Base-by-base conservation (phyloP, 2,797 vertebrate species). In the Momotus momota region DNA sequence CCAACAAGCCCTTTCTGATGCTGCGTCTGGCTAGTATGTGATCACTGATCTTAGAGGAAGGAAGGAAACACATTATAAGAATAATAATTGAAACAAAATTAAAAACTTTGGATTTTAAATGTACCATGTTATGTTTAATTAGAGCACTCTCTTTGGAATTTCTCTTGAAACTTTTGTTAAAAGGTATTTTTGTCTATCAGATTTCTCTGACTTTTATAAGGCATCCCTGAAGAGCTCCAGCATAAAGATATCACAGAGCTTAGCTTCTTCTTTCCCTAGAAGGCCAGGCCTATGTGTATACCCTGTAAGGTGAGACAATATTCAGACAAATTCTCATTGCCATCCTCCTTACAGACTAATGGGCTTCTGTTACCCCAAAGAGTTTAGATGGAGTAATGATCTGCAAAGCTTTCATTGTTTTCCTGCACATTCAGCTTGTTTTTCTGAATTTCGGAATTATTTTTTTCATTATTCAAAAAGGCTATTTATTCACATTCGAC, bases 221-320 rank as follows among this genome's bases (percentile, higher is more conserved):
- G 9, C 27, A 82, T 49, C 26, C 10, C 29, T 66, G 13, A 75
- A 77, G n/a, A 80, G 26, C n/a, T 67, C 18, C 48, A 2, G 18
- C 7, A 8, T 70, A 66, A 84, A 29, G 43, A 19, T 46, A 27
- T 19, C 26, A 11, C 4, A 26, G 12, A 48, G 8, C 65, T 82
- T 48, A 77, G 17, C 19, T 89, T 79, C 19, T 89, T 79, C 43
- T 91, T 92, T 73, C 67, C 40, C 19, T 49, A 48, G 49, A 70
- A 75, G 41, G 27, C 27, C 35, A 88, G 51, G 8, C 69, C 65
- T 54, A 17, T 15, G 4, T 66, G 5, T 57, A 15, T 2, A 19
- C 11, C 21, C 29, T 60, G 21, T 57, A 73, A 73, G 26, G 11
- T 7, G 55, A 89, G 91, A 60, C 12, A 64, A 26, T 65, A 65